A percentile compares a stretch with the other conserved stretches of the same genome.
Conservation (phyloP, 2,888 invertebrate genomes). For the Allophyes oxyacanthae region DNA sequence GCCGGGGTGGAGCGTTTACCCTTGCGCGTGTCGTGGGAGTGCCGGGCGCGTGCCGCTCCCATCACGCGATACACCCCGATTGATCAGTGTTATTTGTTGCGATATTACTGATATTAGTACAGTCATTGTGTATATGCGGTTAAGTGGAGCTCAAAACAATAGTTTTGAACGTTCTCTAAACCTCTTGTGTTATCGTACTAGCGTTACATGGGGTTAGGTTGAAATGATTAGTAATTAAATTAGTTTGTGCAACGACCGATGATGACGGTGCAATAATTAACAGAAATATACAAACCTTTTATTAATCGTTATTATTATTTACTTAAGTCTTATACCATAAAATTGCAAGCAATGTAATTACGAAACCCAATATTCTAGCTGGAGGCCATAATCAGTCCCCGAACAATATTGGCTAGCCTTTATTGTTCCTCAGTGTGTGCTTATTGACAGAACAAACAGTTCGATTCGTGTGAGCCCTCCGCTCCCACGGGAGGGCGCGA, state of each 20-base stretch:
- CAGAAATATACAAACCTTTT: too few species aligned
- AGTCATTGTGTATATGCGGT: constrained; percentile 72
- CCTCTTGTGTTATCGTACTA: constrained; percentile 9
- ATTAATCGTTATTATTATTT: not conserved
- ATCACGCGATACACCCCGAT: constrained; percentile 83
- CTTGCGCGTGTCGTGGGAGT: constrained; percentile 87
- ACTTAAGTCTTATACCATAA: constrained; percentile 38
- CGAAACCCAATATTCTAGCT: constrained; percentile 65
- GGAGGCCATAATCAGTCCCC: constrained; percentile 60
- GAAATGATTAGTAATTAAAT: constrained; percentile 6
- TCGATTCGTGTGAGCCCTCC: constrained; percentile 69
- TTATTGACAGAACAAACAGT: constrained; percentile 84
- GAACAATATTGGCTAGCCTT: constrained; percentile 70
- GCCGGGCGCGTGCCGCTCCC: constrained; percentile 88
- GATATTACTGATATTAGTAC: constrained; percentile 74
- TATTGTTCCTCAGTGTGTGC: constrained; percentile 73
- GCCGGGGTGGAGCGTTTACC: constrained; percentile 62
- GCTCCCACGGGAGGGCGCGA: constrained; percentile 89
- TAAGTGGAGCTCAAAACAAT: constrained; percentile 70
- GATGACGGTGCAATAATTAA: too few species aligned
- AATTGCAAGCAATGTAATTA: constrained; percentile 45
- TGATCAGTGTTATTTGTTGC: constrained; percentile 76
- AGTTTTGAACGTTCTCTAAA: constrained; percentile 49
- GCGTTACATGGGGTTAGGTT: not conserved
- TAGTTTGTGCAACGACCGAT: not conserved